Conservation (phyloP, 2,797 vertebrate species). For the Myripristis jacobus region DNA sequence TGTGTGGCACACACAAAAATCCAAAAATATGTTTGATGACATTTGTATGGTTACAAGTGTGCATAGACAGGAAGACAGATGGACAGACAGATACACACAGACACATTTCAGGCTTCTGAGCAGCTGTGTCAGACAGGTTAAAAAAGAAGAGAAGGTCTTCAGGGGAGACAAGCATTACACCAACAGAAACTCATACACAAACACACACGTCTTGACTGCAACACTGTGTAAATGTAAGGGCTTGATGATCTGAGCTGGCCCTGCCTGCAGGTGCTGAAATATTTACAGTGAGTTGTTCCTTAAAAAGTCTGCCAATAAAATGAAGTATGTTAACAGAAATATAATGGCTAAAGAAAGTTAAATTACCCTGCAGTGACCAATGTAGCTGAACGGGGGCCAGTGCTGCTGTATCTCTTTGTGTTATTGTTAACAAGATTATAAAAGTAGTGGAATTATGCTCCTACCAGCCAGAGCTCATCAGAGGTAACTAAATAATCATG, state of each 20-base stretch:
- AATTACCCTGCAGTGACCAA: not conserved
- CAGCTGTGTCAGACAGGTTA: not conserved
- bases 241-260: conserved; percentile 38
- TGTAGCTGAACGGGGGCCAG: not conserved
- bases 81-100: not conserved
- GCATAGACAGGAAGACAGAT: too few relatives aligned
- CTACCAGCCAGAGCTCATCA: conserved; percentile 13
- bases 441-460: conserved; percentile 11
- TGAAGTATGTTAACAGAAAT: conserved; percentile 39
- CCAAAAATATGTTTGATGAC: too few relatives aligned
- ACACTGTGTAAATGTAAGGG: conserved; percentile 19
- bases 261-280: conserved; percentile 46
- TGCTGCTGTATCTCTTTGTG: not conserved
- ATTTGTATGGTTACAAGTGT: too few relatives aligned
- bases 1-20: too few relatives aligned
- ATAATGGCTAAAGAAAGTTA: conserved; percentile 25
- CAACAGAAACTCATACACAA: not conserved
- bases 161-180: conserved; percentile 4
- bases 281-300: conserved; percentile 47
- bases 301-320: conserved; percentile 39
- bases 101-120: not conserved
- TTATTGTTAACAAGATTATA: conserved; percentile 47
- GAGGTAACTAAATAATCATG: not conserved
- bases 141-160: not conserved
- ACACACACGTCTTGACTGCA: conserved; percentile 10